Conservation (phyloP, 2,113 vertebrate genomes). For the Aspidoscelis tigris region DNA sequence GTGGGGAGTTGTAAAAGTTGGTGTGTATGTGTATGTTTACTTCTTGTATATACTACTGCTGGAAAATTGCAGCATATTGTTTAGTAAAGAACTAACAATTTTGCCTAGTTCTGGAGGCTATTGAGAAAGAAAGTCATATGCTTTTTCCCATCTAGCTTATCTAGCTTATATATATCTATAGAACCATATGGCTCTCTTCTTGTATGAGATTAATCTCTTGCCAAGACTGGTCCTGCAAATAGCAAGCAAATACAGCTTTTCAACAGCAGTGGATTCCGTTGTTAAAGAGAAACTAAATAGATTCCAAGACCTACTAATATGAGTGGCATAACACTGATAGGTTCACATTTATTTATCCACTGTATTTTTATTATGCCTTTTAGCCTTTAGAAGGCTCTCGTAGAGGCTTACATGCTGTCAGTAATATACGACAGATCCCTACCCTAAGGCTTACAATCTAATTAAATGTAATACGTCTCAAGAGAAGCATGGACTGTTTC, state of each 20-base stretch:
- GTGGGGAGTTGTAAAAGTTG: not conserved
- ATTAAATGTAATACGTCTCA: too few species aligned
- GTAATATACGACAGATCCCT: too few species aligned
- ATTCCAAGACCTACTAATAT: slow-evolving; percentile 16
- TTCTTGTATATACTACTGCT: not conserved
- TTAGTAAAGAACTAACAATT: not conserved
- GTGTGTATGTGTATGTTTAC: too few species aligned
- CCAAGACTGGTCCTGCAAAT: not conserved
- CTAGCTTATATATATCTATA: not conserved
- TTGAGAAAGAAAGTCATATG: not conserved
- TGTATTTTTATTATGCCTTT: too few species aligned
- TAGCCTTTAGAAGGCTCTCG: too few species aligned
- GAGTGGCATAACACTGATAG: not conserved
- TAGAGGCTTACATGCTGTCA: too few species aligned
- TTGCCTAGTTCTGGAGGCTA: not conserved
- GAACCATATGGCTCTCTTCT: not conserved
- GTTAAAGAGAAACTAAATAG: not conserved
- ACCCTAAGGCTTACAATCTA: too few species aligned
- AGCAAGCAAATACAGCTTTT: not conserved
- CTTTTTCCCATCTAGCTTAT: not conserved
- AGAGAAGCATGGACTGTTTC: too few species aligned
- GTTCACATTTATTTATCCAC: too few species aligned
- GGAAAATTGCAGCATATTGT: not conserved
- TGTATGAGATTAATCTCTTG: not conserved
- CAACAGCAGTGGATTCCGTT: not conserved